phyloP scores from a whole-genome alignment of 2,113 vertebrate genomes.

The Erythrocercus mccallii region DNA sequence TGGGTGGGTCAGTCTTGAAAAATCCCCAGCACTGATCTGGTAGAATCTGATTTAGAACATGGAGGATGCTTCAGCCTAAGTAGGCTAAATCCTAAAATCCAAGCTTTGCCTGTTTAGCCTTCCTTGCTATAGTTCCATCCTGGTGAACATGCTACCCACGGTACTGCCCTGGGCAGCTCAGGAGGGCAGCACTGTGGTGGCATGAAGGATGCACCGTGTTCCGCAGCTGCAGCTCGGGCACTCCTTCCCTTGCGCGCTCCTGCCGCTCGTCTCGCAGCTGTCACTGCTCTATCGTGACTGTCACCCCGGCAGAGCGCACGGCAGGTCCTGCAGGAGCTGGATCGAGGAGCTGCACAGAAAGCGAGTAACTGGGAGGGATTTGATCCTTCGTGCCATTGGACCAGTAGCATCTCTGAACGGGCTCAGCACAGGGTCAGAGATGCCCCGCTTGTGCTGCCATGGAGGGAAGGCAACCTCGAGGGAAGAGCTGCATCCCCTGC shows the following conservation, averaged over 20 bases:
- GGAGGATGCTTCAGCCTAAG: background rate
- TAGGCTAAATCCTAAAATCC: conserved; percentile 17
- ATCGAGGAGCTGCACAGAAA: background rate
- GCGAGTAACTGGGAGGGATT: background rate
- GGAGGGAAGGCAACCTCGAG: background rate
- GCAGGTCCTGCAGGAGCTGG: background rate
- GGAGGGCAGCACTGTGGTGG: background rate
- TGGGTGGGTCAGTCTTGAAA: background rate
- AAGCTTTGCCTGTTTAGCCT: background rate
- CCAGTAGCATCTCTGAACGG: background rate
- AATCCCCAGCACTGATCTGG: background rate
- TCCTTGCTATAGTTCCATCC: background rate
- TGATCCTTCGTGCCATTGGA: background rate
- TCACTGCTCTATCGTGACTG: background rate
- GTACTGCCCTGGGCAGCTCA: background rate
- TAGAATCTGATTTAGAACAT: background rate
- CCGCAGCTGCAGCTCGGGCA: background rate
- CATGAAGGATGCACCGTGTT: background rate
- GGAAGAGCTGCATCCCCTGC: background rate
- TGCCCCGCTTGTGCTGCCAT: background rate
- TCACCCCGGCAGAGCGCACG: fast-evolving
- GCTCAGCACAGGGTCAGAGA: background rate
- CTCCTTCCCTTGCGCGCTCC: background rate
- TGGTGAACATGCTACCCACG: fast-evolving
- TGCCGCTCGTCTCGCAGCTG: fast-evolving